Base-by-base conservation (phyloP, 2,888 invertebrate species). In the Keiferia lycopersicella region DNA sequence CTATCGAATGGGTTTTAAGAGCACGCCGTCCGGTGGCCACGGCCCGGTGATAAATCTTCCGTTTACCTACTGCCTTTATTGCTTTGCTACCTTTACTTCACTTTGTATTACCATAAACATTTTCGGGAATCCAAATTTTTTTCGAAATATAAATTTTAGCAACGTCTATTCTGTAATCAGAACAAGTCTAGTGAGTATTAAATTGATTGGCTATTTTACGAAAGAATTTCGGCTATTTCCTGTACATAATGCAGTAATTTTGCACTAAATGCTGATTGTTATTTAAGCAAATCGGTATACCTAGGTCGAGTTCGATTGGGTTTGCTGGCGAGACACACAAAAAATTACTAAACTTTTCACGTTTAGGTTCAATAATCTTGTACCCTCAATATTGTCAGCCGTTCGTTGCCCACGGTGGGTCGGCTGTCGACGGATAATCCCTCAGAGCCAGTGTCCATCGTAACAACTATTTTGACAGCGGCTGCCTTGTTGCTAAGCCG, bases 1-100 rank as follows among this genome's bases (percentile, higher is more conserved):
- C 66, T 67, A 69, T 66, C 60, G 66, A 64, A 30, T 45, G 45
- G 50, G 58, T 65, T 66, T 66, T 67, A 67, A 66, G 51, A 53
- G 51, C 22, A 14, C 22, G 51, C 51, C 22, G 51, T 53, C 26
- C 51, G 22, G 11, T 53, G 51, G 51, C 14, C 51, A 26, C 14
- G 20, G 51, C 11, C 22, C 26, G 20, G 51, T 53, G 22, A 53
- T 53, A 53, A 53, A 53, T 53, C 51, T 53, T 53, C 22, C 10
- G 10, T 8, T 34, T 10, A 34, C 34, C 45, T 45, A 0, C n/a
- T 45, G 45, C 45, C 45, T n/a, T 45, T n/a, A n/a, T 45, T 34
- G 34, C 34, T 34, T 34, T 8, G 34, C 34, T 34, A 34, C 34
- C 34, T 34, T 34, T 45, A 4, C n/a, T n/a, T 16, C 6, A 45